Percentiles rank a stretch among this genome's conserved stretches.
Conservation (phyloP, 2,797 vertebrate species). For the Cryptoblepharus egeriae region DNA sequence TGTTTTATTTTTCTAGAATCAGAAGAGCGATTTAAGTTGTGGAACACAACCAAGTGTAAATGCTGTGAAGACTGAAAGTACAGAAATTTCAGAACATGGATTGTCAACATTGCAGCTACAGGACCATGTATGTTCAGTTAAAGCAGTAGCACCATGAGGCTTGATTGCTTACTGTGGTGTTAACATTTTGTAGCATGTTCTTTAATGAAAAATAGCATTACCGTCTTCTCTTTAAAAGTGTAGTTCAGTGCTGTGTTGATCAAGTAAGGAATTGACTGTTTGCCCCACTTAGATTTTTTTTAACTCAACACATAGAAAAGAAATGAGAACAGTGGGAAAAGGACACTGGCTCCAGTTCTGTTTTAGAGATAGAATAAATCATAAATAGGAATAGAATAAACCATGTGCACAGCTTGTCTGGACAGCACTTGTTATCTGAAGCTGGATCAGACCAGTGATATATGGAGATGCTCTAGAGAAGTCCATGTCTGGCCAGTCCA, state of each 20-base stretch:
- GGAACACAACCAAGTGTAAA: conserved; percentile 71
- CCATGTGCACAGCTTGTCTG: background rate
- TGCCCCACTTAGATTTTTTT: background rate
- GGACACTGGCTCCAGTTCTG: no score
- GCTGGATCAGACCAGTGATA: no score
- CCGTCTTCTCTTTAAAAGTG: background rate
- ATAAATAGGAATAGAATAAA: background rate
- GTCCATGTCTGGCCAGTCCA: no score
- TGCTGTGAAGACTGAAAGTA: conserved; percentile 68
- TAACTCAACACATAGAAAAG: background rate
- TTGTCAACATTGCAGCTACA: conserved; percentile 65
- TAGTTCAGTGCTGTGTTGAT: background rate
- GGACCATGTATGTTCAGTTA: conserved; percentile 76
- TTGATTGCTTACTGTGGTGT: background rate
- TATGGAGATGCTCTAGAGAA: no score
- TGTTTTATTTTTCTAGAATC: conserved; percentile 66
- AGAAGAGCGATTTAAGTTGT: conserved; percentile 73
- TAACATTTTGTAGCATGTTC: background rate
- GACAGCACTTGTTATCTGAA: no score
- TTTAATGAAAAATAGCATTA: background rate
- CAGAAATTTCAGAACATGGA: conserved; percentile 68
- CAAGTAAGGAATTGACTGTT: background rate
- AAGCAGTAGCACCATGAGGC: background rate
- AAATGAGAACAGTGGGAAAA: background rate
- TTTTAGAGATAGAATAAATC: background rate